These are phyloP conservation scores for Neolamprologus sp. DNA, from an alignment of 2,113 vertebrate species.

Conservation along the genomic window DNA sequence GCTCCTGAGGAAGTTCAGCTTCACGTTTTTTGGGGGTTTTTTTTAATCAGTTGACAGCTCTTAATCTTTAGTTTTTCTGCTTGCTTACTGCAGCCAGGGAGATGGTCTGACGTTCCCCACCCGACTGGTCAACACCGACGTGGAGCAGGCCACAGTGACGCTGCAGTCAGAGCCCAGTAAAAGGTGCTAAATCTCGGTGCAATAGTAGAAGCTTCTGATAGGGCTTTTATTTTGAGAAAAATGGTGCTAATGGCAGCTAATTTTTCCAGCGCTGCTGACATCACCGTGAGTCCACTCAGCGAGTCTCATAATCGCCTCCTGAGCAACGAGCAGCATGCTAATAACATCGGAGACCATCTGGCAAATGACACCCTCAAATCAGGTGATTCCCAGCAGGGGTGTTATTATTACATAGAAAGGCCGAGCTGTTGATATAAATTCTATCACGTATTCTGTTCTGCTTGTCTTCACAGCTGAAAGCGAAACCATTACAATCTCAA, in stretches of 20 bases:
- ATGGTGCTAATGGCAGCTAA: background rate
- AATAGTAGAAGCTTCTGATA: background rate
- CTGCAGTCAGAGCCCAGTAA: conserved; percentile 76
- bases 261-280: conserved; percentile 63
- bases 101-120: conserved; percentile 91
- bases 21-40: fast-evolving
- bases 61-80: background rate
- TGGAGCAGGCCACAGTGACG: conserved; percentile 78
- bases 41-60: background rate
- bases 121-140: conserved; percentile 82
- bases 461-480: conserved; percentile 75
- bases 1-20: background rate
- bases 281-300: conserved; percentile 77
- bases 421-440: background rate
- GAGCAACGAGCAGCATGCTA: conserved; percentile 76
- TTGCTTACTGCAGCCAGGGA: conserved; percentile 77
- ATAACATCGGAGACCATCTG: conserved; percentile 61
- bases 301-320: conserved; percentile 88
- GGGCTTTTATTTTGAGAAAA: background rate
- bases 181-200: conserved; percentile 65
- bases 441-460: background rate
- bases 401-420: background rate
- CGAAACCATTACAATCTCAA: conserved; percentile 80
- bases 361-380: conserved; percentile 72
- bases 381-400: conserved; percentile 62